phyloP scores from a whole-genome alignment of 2,113 vertebrate genomes.

The Poeciliopsis prolifica region DNA sequence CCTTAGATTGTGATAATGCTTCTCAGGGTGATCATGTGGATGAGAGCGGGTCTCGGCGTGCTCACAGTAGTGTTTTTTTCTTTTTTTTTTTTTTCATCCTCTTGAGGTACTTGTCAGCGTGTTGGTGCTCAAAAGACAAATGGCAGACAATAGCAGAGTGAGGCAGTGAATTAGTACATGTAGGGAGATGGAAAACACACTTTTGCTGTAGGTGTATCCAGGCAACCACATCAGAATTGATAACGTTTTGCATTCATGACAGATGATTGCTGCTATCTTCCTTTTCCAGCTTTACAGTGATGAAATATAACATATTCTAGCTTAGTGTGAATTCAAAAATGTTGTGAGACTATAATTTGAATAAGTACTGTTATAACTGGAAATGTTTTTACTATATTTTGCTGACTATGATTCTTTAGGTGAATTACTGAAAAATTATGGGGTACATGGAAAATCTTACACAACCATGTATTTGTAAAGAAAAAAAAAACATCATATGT shows the following conservation, averaged over 20 bases:
- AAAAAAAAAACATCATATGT: background rate
- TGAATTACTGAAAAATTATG: background rate
- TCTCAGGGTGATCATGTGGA: constrained; percentile 64
- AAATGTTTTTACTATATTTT: background rate
- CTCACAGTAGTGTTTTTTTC: constrained; percentile 9
- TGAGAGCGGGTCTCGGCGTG: constrained; percentile 44
- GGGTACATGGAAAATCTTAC: too few species aligned
- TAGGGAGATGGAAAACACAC: constrained; percentile 34
- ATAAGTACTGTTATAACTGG: background rate
- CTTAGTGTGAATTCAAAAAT: background rate
- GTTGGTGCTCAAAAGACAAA: constrained; percentile 40
- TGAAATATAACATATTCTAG: constrained; percentile 12
- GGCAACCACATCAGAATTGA: constrained; percentile 64
- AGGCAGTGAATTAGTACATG: constrained; percentile 41
- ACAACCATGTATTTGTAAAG: too few species aligned
- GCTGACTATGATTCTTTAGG: background rate
- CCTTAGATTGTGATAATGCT: constrained; percentile 78
- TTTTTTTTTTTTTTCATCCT: background rate
- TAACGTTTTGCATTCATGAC: constrained; percentile 39
- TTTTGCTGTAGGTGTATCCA: constrained; percentile 55
- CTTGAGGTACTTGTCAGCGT: constrained; percentile 17
- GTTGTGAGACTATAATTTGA: background rate
- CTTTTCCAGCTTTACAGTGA: constrained; percentile 24
- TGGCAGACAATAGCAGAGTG: constrained; percentile 43
- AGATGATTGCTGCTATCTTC: constrained; percentile 53